Evolutionary conservation across 2,888 invertebrate genomes (phyloP).

Genomic region (Elgonia sp.): DNA sequence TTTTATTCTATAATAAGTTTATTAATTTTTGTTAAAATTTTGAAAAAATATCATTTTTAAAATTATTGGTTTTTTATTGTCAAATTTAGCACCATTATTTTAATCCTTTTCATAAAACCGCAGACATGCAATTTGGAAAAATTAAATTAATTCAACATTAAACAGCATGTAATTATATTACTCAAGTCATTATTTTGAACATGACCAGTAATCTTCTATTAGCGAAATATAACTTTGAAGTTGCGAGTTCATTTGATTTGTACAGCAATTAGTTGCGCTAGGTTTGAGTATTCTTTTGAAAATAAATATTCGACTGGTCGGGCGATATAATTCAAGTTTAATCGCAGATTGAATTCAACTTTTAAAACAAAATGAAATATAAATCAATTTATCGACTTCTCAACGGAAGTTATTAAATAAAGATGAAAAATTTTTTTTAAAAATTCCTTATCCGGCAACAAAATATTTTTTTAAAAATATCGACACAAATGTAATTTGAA

Average conservation of each 20-base stretch:
- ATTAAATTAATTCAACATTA: slow-evolving; percentile 9
- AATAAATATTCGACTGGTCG: not conserved
- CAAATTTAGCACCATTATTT: not conserved
- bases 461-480: too few species aligned
- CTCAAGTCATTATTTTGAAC: not conserved
- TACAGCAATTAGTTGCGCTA: slow-evolving; percentile 15
- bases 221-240: slow-evolving; percentile 15
- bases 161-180: slow-evolving; percentile 8
- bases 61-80: too few species aligned
- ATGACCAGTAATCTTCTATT: slow-evolving; percentile 4
- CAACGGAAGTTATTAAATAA: too few species aligned
- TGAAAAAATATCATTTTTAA: too few species aligned
- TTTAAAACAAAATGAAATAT: not conserved
- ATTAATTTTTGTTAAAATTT: too few species aligned
- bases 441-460: too few species aligned
- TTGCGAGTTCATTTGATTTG: slow-evolving; percentile 6
- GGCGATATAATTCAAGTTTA: slow-evolving; percentile 1
- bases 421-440: too few species aligned
- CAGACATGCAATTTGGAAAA: not conserved
- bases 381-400: not conserved
- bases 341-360: not conserved
- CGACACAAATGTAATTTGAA: too few species aligned
- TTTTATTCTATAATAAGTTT: too few species aligned
- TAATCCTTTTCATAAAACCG: not conserved
- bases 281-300: not conserved